Conservation (phyloP, 2,797 vertebrate genomes). For the Dicrostonyx torquatus region DNA sequence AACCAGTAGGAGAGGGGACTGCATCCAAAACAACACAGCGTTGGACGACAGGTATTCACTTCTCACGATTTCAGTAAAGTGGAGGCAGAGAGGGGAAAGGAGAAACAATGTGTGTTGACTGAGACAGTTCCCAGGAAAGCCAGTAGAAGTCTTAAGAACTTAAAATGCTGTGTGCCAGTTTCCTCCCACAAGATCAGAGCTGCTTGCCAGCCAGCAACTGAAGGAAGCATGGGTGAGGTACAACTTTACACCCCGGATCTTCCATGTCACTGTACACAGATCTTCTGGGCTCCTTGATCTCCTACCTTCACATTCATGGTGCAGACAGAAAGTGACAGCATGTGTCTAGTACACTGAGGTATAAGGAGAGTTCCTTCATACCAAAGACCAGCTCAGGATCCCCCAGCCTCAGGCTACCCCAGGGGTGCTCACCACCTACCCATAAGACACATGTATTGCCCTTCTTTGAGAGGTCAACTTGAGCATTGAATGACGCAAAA, state of each 20-base stretch:
- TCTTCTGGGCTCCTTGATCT: neutral
- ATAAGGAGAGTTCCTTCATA: too few species aligned
- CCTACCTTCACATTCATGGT: neutral
- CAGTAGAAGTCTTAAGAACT: neutral
- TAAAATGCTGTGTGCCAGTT: neutral
- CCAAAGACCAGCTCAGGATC: neutral
- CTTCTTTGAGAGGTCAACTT: neutral
- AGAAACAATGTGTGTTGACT: neutral
- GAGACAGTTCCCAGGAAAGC: neutral
- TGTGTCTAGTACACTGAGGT: fast-evolving
- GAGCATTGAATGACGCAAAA: neutral
- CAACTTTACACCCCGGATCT: too few species aligned
- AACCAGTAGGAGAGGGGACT: neutral
- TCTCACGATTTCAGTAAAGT: neutral
- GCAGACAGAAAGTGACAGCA: neutral
- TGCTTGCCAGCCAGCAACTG: neutral
- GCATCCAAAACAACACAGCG: neutral
- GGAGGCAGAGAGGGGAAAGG: neutral
- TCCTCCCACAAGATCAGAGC: neutral
- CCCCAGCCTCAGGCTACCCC: too few species aligned
- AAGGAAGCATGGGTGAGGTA: neutral
- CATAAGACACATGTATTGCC: too few species aligned
- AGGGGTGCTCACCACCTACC: neutral
- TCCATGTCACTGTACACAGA: neutral
- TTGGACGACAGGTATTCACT: neutral